Conservation (phyloP, 2,113 vertebrate genomes). For the Sula dactylatra region DNA sequence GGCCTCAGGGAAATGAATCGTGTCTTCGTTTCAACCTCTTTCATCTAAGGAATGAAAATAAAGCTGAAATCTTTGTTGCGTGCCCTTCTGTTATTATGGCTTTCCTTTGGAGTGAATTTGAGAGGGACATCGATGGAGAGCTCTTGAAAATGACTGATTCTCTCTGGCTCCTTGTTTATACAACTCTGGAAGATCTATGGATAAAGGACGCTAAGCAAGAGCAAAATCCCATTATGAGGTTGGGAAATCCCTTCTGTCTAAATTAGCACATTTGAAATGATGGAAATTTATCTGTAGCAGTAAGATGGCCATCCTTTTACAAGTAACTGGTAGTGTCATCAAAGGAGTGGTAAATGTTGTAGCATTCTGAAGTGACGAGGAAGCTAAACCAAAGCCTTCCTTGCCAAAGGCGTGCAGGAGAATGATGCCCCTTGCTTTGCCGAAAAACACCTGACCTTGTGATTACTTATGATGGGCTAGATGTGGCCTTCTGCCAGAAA, state of each 20-base stretch:
- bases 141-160: neutral
- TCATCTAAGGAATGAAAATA: neutral
- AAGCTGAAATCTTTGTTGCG: neutral
- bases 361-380: neutral
- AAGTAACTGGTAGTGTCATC: neutral
- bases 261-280: neutral
- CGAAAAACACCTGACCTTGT: neutral
- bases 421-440: neutral
- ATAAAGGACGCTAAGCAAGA: neutral
- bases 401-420: neutral
- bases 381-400: neutral
- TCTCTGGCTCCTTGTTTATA: neutral
- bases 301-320: neutral
- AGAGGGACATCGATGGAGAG: neutral
- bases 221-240: neutral
- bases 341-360: neutral
- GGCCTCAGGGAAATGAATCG: rapidly evolving
- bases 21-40: neutral
- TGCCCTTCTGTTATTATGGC: neutral
- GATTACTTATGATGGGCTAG: neutral
- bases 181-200: neutral
- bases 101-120: neutral
- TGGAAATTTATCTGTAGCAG: neutral
- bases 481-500: neutral
- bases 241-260: neutral